Percentiles rank a stretch among this genome's conserved stretches.
Evolutionary conservation across 1,140 invertebrate species (phyloP).

Genomic region (Heliconius hermathena): DNA sequence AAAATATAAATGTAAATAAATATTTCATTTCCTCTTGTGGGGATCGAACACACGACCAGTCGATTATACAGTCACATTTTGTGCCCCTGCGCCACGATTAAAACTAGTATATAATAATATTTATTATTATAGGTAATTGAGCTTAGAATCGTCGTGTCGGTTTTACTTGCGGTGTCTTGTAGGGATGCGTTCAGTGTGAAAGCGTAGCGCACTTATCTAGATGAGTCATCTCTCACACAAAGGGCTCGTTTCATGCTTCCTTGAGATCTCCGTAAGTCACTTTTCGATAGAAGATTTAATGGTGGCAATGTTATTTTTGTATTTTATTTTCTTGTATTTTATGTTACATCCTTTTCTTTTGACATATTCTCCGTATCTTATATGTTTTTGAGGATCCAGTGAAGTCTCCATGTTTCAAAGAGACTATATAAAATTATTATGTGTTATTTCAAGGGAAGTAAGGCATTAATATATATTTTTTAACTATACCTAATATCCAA

Average conservation of each 20-base stretch:
- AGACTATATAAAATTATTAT: too few species aligned
- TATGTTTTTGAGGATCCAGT: too few species aligned
- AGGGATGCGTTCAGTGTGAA: constrained; percentile 51
- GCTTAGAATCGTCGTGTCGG: not conserved
- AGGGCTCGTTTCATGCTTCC: constrained; percentile 50
- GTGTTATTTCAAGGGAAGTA: too few species aligned
- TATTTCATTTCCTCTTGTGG: too few species aligned
- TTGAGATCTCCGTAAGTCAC: constrained; percentile 45
- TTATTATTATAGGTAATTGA: not conserved
- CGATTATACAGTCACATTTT: too few species aligned
- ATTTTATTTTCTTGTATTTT: not conserved
- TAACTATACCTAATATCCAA: too few species aligned
- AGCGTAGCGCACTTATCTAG: constrained; percentile 73
- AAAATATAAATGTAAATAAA: too few species aligned
- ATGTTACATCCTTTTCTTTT: not conserved
- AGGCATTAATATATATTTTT: too few species aligned
- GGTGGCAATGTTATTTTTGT: not conserved
- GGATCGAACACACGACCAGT: too few species aligned
- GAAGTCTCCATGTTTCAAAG: too few species aligned
- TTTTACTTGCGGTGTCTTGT: constrained; percentile 27
- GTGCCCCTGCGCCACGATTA: too few species aligned
- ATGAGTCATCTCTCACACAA: constrained; percentile 70
- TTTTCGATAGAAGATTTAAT: constrained; percentile 21
- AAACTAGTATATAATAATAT: not conserved
- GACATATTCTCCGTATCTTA: too few species aligned